phyloP scores from a whole-genome alignment of 1,140 invertebrate species.

The Manduca sexta region DNA sequence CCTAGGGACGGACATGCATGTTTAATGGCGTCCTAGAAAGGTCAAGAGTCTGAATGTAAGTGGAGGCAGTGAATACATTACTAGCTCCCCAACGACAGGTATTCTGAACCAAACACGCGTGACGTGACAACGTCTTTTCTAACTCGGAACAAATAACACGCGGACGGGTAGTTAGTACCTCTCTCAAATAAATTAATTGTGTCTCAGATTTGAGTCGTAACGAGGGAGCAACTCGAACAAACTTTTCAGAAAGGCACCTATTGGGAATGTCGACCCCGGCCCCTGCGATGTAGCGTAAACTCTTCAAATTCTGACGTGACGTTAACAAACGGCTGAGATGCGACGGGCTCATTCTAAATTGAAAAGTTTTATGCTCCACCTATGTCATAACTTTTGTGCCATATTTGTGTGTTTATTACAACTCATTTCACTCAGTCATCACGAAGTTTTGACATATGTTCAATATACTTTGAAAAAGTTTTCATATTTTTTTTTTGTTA shows the following conservation, averaged over 20 bases:
- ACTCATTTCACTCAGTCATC: no score
- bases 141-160: constrained; percentile 46
- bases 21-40: constrained; percentile 65
- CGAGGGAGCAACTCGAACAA: constrained; percentile 45
- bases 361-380: constrained; percentile 19
- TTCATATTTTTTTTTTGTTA: no score
- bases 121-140: constrained; percentile 43
- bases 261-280: constrained; percentile 27
- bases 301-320: constrained; percentile 28
- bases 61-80: constrained; percentile 61
- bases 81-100: constrained; percentile 37
- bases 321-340: constrained; percentile 21
- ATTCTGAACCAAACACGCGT: constrained; percentile 30
- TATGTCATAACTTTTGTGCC: neutral
- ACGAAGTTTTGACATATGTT: no score
- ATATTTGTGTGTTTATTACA: neutral
- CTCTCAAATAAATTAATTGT: constrained; percentile 66
- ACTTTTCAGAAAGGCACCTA: constrained; percentile 48
- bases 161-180: constrained; percentile 60
- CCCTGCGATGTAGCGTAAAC: constrained; percentile 32
- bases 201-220: constrained; percentile 53
- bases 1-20: constrained; percentile 56
- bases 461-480: no score
- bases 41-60: constrained; percentile 55
- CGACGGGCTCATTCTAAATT: constrained; percentile 12